A percentile compares a stretch with the other conserved stretches of the same genome.
These are phyloP conservation scores for Ctenodactylus gundi DNA, from an alignment of 2,113 vertebrate genomes.

Conservation along the genomic window DNA sequence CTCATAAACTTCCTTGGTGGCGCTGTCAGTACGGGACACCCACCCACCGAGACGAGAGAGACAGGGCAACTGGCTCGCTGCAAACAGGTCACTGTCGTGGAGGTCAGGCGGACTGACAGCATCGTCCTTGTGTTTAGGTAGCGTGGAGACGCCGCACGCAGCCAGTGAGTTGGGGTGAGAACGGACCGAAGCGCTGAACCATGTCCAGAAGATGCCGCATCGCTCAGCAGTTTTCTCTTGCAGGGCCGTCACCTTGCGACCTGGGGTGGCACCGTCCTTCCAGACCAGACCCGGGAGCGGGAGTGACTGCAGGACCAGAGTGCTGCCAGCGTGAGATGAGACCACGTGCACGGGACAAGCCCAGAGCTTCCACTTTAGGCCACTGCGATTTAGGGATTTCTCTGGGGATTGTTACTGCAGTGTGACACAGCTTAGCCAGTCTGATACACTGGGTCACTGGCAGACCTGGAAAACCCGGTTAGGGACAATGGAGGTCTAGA, in stretches of 20 bases:
- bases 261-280: rapidly evolving
- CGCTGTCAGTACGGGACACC: rapidly evolving
- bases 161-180: background rate
- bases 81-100: background rate
- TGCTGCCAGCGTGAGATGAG: rapidly evolving
- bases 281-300: no score
- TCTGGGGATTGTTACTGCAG: background rate
- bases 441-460: background rate
- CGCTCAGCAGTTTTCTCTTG: background rate
- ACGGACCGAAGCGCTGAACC: background rate
- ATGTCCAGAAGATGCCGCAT: no score
- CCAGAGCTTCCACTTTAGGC: no score
- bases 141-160: background rate
- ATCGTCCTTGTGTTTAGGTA: background rate
- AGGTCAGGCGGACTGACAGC: background rate
- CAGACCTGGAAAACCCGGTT: background rate
- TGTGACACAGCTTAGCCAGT: no score
- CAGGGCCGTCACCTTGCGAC: rapidly evolving
- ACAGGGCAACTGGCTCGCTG: no score
- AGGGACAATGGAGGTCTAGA: background rate
- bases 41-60: rapidly evolving
- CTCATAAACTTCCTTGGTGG: rapidly evolving
- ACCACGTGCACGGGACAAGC: rapidly evolving
- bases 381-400: background rate
- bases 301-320: background rate